Evolutionary conservation across 2,113 vertebrate species (phyloP), one percentile per base, ranked within the genome.

Genomic region (Phodopus roborovskii): DNA sequence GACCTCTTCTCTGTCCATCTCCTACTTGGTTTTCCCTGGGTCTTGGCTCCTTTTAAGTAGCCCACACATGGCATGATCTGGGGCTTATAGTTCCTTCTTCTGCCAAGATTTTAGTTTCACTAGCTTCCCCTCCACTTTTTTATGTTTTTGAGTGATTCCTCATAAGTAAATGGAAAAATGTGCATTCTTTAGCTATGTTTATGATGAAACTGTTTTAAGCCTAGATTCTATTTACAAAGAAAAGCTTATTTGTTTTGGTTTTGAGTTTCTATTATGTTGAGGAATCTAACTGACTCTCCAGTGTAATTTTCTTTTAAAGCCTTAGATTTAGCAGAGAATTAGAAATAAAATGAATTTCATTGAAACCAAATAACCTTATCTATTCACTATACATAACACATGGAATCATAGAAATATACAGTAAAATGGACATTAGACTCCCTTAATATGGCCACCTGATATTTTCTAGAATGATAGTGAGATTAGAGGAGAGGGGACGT

Each of bases 261-360:
- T 97, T 90, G 84, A 89, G 70, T 48, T 94, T 95, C 68, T 83
- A 95, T 92, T 70, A 26, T 70, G 70, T 89, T 71, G 82, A 39
- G 33, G 75, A 93, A 84, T 88, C 70, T 42, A 94, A 58, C 64
- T 84, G 74, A 81, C 60, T 95, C 62, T 96, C 90, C 36, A 53
- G 87, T 84, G 66, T 91, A 91, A 90, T 96, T 97, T 96, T 96
- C 77, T 90, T 96, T 81, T 94, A 77, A 96, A 90, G 84, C 88
- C 53, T 74, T 92, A 84, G 91, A 77, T n/a, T n/a, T 85, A 96
- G 78, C 70, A 88, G 88, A 81, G 92, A 64, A 94, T 95, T 94
- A 92, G 58, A 87, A 95, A 91, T 89, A 56, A 68, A 92, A 83
- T 28, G n/a, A 82, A 96, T 92, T 88, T 19, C 39, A 93, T 92